Evolutionary conservation across 2,113 vertebrate species (phyloP).

Genomic region (Okapia johnstoni): DNA sequence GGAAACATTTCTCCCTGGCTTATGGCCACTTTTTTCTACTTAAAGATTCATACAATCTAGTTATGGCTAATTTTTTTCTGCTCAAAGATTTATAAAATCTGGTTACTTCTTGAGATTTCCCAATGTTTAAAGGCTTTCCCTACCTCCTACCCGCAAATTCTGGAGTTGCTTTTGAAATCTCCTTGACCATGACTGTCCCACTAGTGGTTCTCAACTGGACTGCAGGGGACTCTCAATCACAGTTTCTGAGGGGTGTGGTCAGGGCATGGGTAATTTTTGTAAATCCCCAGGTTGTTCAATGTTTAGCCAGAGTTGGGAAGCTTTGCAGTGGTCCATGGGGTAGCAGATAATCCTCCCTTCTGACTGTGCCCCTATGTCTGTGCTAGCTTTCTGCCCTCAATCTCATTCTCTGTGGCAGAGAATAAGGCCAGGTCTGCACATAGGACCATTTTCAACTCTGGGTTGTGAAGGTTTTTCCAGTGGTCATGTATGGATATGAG

Average conservation of each 20-base stretch:
- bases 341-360: not conserved
- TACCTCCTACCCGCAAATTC: not conserved
- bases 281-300: not conserved
- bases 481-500: no score
- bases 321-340: not conserved
- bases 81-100: not conserved
- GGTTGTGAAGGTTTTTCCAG: not conserved
- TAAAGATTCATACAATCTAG: not conserved
- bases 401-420: not conserved
- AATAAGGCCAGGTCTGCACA: not conserved
- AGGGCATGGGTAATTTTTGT: not conserved
- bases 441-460: not conserved
- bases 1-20: not conserved
- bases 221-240: not conserved
- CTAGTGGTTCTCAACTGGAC: not conserved
- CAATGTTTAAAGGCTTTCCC: not conserved
- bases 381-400: not conserved
- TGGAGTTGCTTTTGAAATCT: not conserved
- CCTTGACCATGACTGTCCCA: not conserved
- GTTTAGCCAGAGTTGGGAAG: not conserved
- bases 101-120: not conserved
- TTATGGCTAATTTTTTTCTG: not conserved
- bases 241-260: not conserved
- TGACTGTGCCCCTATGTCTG: not conserved
- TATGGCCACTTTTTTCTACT: not conserved